These are phyloP conservation scores for Gallinago solitaria DNA, from an alignment of 2,797 vertebrate species.

Conservation along the genomic window DNA sequence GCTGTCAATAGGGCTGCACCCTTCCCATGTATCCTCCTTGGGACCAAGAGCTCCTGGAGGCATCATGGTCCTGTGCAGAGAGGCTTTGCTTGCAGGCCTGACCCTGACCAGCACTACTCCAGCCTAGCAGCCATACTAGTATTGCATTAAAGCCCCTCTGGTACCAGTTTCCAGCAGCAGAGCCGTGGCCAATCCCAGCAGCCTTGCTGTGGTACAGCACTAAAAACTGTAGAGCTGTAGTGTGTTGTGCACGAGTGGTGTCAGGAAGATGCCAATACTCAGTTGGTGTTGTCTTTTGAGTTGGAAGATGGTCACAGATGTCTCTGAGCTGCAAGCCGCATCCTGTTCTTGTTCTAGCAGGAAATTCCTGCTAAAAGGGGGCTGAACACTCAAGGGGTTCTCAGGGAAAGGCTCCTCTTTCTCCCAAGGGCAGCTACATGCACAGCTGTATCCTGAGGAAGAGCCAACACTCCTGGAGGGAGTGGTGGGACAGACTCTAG, in stretches of 20 bases:
- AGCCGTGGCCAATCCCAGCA: neutral
- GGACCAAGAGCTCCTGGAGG: neutral
- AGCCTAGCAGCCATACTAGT: neutral
- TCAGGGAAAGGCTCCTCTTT: neutral
- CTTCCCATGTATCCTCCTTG: rapidly evolving
- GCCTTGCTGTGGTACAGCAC: neutral
- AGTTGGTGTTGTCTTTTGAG: neutral
- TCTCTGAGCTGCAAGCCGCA: neutral
- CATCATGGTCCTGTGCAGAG: neutral
- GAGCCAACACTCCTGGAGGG: neutral
- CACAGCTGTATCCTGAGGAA: neutral
- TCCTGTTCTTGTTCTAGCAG: neutral
- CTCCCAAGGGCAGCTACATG: neutral
- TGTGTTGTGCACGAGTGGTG: rapidly evolving
- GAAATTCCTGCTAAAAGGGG: neutral
- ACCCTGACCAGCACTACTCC: neutral
- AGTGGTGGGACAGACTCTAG: neutral
- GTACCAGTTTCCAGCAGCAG: neutral
- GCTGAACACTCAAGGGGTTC: neutral
- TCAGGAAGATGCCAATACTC: rapidly evolving
- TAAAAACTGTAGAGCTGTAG: rapidly evolving
- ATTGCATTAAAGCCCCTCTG: neutral
- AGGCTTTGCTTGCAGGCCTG: neutral
- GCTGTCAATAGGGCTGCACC: neutral
- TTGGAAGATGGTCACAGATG: neutral